Base-by-base conservation (phyloP, 1,140 invertebrate genomes). In the Delia radicum region DNA sequence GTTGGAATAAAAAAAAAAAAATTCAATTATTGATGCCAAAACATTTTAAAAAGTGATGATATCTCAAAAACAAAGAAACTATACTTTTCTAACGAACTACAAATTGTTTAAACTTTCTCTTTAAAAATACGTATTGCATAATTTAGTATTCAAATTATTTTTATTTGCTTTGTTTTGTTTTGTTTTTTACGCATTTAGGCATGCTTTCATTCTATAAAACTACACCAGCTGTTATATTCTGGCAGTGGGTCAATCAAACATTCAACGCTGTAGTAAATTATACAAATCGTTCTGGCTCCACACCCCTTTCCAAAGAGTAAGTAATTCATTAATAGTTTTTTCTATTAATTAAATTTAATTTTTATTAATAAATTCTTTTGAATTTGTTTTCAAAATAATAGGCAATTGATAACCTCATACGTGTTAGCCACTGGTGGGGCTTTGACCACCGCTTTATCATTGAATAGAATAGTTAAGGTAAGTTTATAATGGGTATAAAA, bases 201-300 rank as follows among this genome's bases (percentile, higher is more conserved):
- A 90, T 90, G 89, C 87, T 90, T 80, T 87, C 89, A 48, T 90
- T 90, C 81, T 90, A 84, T 82, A 94, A 93, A 85, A 92, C 93
- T 27, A 92, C 92, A 0, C 89, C 92, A 2, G 93, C 93, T 2
- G 94, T 96, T 3, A 88, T 96, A 28, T 96, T 96, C 86, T 97
- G 95, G 95, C 95, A 97, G 83, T 97, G 95, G 95, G 87, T 92
- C 21, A 97, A 97, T 89, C 95, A 97, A 87, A 95, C 95, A 0
- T 97, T 96, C 87, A 97, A 97, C 85, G 95, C 95, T 0, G 80
- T 95, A 0, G 95, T 97, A n/a, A 97, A 97, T 88, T 97, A 96
- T 82, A 96, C 95, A 31, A 97, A 97, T 82, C 89, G 95, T 18
- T 95, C 94, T 77, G 95, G 95, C 3, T 92, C 94, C 69, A 91